These are phyloP conservation scores for Aspidiotus rigidus DNA, from an alignment of 2,888 invertebrate species.

Conservation along the genomic window DNA sequence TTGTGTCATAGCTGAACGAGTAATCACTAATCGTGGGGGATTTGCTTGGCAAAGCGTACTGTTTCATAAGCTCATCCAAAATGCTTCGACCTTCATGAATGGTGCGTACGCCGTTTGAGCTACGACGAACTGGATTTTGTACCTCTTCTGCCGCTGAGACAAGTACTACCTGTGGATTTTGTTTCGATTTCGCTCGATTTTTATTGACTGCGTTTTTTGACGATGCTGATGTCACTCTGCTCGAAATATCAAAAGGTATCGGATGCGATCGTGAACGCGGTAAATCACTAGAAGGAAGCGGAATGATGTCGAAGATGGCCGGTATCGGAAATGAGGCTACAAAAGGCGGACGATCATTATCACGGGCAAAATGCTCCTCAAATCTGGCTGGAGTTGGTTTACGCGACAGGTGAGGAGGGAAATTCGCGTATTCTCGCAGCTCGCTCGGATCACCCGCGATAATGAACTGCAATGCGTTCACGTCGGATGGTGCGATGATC, in stretches of 20 bases:
- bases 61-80: slow-evolving; percentile 70
- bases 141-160: background rate
- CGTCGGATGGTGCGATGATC: slow-evolving; percentile 1
- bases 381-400: background rate
- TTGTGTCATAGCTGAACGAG: slow-evolving; percentile 48
- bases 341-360: background rate
- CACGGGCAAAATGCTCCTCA: background rate
- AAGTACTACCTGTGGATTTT: background rate
- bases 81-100: slow-evolving; percentile 10
- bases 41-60: slow-evolving; percentile 58
- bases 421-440: background rate
- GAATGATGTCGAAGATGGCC: background rate
- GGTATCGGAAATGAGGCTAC: background rate
- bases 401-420: background rate
- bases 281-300: background rate
- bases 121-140: background rate
- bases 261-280: slow-evolving; percentile 7
- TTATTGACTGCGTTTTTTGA: no score
- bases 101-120: background rate
- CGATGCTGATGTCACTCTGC: background rate
- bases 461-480: slow-evolving; percentile 13
- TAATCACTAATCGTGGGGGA: slow-evolving; percentile 68
- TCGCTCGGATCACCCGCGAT: slow-evolving; percentile 12
- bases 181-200: background rate
- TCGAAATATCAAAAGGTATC: slow-evolving; percentile 5